Percentiles rank a stretch among this genome's conserved stretches.
Conservation (phyloP, 2,113 vertebrate species). For the Calidris pygmaea region DNA sequence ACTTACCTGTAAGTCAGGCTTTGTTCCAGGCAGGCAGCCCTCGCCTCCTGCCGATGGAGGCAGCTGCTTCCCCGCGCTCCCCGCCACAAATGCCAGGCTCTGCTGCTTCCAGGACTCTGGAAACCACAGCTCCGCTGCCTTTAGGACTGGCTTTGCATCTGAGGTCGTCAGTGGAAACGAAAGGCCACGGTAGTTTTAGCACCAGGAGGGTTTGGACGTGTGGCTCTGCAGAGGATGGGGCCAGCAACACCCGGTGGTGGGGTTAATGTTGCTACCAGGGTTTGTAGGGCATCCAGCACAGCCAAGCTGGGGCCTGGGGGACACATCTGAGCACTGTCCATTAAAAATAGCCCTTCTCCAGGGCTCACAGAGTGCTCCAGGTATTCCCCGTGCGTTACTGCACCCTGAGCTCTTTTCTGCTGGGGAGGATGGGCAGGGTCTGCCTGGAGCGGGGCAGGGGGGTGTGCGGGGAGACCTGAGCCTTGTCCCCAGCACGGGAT, state of each 20-base stretch:
- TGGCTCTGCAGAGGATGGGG: background rate
- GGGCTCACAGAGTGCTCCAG: background rate
- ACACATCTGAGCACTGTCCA: background rate
- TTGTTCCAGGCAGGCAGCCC: background rate
- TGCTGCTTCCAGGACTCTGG: background rate
- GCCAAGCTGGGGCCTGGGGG: background rate
- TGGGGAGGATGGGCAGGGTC: accelerated
- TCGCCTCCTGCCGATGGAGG: background rate
- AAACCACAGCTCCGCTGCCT: background rate
- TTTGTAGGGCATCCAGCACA: accelerated
- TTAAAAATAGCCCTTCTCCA: background rate
- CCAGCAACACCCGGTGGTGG: accelerated
- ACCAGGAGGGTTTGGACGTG: background rate
- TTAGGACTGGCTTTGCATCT: background rate
- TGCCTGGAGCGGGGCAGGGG: background rate
- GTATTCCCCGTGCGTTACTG: background rate
- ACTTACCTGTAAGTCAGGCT: background rate
- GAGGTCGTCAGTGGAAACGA: accelerated
- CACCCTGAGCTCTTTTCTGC: background rate
- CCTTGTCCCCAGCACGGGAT: background rate
- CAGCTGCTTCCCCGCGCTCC: background rate
- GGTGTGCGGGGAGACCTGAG: accelerated
- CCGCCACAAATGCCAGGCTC: accelerated
- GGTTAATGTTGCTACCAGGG: background rate
- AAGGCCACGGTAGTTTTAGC: background rate